These are phyloP conservation scores for Malurus melanocephalus DNA, from an alignment of 2,113 vertebrate species.

Conservation along the genomic window DNA sequence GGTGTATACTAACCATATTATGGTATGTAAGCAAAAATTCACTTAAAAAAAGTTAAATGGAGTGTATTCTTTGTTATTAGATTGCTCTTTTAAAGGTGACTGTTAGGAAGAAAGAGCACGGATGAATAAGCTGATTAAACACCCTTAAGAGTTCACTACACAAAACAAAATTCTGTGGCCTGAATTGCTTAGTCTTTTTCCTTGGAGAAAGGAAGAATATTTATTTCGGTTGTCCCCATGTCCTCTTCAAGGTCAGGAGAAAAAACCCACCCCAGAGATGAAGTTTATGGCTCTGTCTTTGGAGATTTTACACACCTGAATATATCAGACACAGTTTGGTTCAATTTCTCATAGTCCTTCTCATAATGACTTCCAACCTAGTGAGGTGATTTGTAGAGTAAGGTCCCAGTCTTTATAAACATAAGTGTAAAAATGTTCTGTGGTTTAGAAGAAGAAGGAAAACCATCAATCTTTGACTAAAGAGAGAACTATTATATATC, in stretches of 20 bases:
- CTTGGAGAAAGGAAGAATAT: not conserved
- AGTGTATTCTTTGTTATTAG: constrained; percentile 5
- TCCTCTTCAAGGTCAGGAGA: not conserved
- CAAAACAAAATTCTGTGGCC: constrained; percentile 23
- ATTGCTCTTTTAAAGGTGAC: constrained; percentile 1
- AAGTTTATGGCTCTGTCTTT: not conserved
- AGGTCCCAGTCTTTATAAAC: not conserved
- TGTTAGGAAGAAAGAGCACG: constrained; percentile 17
- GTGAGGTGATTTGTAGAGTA: not conserved
- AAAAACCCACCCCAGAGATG: not conserved
- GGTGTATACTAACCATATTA: not conserved
- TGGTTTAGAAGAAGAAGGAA: not conserved
- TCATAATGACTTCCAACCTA: not conserved
- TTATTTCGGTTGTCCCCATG: not conserved
- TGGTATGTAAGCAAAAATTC: not conserved
- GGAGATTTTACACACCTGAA: not conserved
- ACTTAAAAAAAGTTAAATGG: not conserved
- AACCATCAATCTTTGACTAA: not conserved
- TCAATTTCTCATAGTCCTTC: not conserved
- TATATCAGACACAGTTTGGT: not conserved
- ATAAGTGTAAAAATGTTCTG: not conserved
- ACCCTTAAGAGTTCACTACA: not conserved
- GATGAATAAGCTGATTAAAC: constrained; percentile 52
- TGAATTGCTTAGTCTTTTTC: not conserved
- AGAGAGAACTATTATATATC: not conserved